phyloP scores from a whole-genome alignment of 2,888 invertebrate genomes.

The Mamestra brassicae region DNA sequence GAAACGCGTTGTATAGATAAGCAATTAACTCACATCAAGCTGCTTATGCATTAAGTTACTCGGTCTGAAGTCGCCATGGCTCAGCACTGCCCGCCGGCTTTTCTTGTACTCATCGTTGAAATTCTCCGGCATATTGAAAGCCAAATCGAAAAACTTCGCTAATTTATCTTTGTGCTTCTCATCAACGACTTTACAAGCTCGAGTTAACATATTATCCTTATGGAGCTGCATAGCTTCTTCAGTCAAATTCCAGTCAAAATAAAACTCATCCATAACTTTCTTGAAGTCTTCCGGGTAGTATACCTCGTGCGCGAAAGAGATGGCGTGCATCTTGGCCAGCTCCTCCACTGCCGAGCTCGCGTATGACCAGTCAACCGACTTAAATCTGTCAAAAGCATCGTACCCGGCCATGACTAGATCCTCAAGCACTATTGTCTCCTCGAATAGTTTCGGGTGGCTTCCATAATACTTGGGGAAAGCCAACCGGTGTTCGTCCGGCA shows the following conservation, averaged over 20 bases:
- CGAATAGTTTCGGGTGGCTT: conserved; percentile 57
- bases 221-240: conserved; percentile 7
- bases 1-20: no score
- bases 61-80: conserved; percentile 78
- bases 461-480: conserved; percentile 76
- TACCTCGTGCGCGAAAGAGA: conserved; percentile 74
- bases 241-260: conserved; percentile 47
- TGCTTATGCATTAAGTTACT: conserved; percentile 72
- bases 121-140: conserved; percentile 18
- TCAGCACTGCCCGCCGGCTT: conserved; percentile 67
- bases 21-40: conserved; percentile 54
- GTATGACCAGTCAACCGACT: conserved; percentile 78
- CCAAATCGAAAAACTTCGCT: conserved; percentile 55
- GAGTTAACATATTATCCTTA: conserved; percentile 40
- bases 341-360: conserved; percentile 73
- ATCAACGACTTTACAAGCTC: conserved; percentile 57
- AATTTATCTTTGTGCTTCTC: conserved; percentile 70
- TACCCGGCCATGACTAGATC: conserved; percentile 77
- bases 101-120: conserved; percentile 56
- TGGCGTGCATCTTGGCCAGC: conserved; percentile 83
- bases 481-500: conserved; percentile 71
- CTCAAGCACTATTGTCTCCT: conserved; percentile 80
- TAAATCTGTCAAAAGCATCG: conserved; percentile 72
- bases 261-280: conserved; percentile 58
- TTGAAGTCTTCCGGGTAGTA: conserved; percentile 76